Percentiles rank a stretch among this genome's conserved stretches.
phyloP scores from a whole-genome alignment of 1,140 invertebrate genomes.

The Meloidogyne exigua region DNA sequence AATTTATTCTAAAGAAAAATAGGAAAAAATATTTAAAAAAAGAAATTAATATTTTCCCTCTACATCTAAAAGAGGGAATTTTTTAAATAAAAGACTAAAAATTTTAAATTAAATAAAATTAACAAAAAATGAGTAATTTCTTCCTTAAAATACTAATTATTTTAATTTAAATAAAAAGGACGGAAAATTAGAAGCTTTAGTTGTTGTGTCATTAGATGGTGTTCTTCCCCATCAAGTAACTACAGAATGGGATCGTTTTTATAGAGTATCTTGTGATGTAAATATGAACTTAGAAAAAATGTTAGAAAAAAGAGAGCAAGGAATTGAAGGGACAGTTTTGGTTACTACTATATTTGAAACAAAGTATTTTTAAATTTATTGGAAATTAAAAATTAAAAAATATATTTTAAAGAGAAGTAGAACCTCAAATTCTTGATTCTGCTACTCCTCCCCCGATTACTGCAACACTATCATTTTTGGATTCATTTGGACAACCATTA shows the following conservation, averaged over 20 bases:
- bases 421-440: slow-evolving; percentile 57
- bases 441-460: slow-evolving; percentile 63
- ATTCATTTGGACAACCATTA: slow-evolving; percentile 57
- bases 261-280: slow-evolving; percentile 60
- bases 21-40: no score
- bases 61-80: no score
- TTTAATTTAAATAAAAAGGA: slow-evolving; percentile 45
- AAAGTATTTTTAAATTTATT: slow-evolving; percentile 22
- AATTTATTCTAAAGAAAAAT: no score
- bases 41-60: no score
- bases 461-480: slow-evolving; percentile 53
- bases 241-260: slow-evolving; percentile 64
- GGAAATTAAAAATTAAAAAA: background rate
- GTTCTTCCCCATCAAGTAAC: slow-evolving; percentile 63
- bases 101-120: no score
- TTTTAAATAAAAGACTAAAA: no score
- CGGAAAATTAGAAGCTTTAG: slow-evolving; percentile 62
- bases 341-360: slow-evolving; percentile 64
- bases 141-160: no score
- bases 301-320: slow-evolving; percentile 7
- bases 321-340: slow-evolving; percentile 55
- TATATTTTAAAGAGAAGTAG: slow-evolving; percentile 48
- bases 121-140: no score
- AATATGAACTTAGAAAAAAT: slow-evolving; percentile 53
- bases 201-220: slow-evolving; percentile 62